Base-by-base conservation (phyloP, 1,140 invertebrate species). In the Battus philenor region DNA sequence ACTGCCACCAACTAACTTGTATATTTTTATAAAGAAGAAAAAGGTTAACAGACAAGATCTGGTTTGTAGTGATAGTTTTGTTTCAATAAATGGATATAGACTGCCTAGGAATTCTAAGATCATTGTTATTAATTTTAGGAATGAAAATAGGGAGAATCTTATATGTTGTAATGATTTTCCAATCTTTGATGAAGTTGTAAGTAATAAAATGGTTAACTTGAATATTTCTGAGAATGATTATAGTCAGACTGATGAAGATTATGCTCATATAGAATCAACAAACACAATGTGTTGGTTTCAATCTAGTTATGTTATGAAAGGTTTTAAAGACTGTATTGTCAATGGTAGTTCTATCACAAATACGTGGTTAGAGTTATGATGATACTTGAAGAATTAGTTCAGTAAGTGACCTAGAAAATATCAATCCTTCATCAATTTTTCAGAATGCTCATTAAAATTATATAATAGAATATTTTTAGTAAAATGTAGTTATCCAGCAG, bases 231-330 rank as follows among this genome's bases (percentile, higher is more conserved):
- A 29, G 16, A 16, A 16, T 39, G 43, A 50, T 6, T 11, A 36
- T 27, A 29, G 58, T 44, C 34, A 56, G 9, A 30, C 53, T 18
- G 10, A 41, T 26, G 31, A 52, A 22, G 55, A 72, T 15, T 71
- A 68, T 39, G 44, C 44, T 59, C 71, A 78, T 58, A 79, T 83
- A 33, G 72, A 77, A 46, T 74, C 75, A 1, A 70, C 64, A 7
- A 55, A 73, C 24, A 43, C 36, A 11, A 47, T 54, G 1, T 68
- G 62, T 47, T 84, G 79, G 79, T 84, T 71, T 51, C 77, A 81
- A 43, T 84, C 71, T 4, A 66, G 53, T 16, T 81, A 79, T 68
- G 57, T 84, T 6, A 79, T 84, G 76, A 84, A 81, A 54, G 79
- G 77, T 2, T 84, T 84, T 47, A 84, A 76, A 61, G 79, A 84